Evolutionary conservation across 2,888 invertebrate species (phyloP).

Genomic region (Limnephilus auricula): DNA sequence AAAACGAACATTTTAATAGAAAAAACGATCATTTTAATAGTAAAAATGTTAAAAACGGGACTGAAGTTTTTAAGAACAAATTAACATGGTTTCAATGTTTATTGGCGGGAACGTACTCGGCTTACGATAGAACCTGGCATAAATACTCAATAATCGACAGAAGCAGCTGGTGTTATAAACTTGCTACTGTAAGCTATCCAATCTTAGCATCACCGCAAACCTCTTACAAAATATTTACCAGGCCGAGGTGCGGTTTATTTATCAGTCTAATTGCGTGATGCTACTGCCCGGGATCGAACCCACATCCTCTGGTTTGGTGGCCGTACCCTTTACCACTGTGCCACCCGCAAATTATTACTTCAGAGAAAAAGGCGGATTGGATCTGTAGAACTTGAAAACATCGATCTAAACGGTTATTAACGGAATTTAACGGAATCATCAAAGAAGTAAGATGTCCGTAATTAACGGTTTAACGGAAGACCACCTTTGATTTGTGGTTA

Average conservation of each 20-base stretch:
- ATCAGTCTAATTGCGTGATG: not conserved
- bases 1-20: too few species aligned
- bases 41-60: too few species aligned
- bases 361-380: not conserved
- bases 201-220: not conserved
- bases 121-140: not conserved
- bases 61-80: too few species aligned
- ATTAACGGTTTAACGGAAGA: not conserved
- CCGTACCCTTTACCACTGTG: not conserved
- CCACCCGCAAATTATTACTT: not conserved
- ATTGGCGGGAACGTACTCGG: not conserved
- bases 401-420: not conserved
- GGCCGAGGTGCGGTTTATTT: not conserved
- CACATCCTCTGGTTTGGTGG: not conserved
- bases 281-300: not conserved
- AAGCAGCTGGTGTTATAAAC: not conserved
- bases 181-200: not conserved
- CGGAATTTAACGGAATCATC: not conserved
- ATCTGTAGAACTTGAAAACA: not conserved
- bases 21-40: too few species aligned
- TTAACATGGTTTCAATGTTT: too few species aligned
- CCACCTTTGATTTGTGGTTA: not conserved
- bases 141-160: not conserved
- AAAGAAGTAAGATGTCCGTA: not conserved
- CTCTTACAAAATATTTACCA: not conserved